Evolutionary conservation across 2,888 invertebrate genomes (phyloP).

Genomic region (Trimorus sp.): DNA sequence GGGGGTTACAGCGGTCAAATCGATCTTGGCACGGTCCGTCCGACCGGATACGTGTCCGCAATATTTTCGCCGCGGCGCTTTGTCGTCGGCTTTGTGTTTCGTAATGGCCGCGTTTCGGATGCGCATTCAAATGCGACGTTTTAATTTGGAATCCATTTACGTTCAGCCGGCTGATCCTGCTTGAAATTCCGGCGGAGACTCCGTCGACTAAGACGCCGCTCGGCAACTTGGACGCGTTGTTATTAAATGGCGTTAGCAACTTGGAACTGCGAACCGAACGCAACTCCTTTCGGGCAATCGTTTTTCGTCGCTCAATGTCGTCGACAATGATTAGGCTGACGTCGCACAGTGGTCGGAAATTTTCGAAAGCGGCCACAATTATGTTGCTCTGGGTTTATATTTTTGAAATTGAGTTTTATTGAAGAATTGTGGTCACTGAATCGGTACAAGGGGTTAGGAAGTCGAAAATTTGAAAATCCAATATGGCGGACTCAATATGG

Average conservation of each 20-base stretch:
- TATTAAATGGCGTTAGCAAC: conserved; percentile 32
- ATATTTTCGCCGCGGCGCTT: not conserved
- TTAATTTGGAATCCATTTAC: conserved; percentile 40
- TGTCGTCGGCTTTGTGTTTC: conserved; percentile 12
- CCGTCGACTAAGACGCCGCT: conserved; percentile 11
- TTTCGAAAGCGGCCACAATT: no score
- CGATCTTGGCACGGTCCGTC: conserved; percentile 30
- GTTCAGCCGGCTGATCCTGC: conserved; percentile 20
- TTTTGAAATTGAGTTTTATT: no score
- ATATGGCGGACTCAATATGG: no score
- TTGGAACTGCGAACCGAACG: not conserved
- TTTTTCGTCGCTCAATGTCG: not conserved
- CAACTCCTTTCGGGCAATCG: no score
- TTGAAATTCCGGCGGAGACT: conserved; percentile 39
- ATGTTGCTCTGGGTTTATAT: no score
- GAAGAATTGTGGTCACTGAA: no score
- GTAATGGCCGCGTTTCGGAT: conserved; percentile 25
- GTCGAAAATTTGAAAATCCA: no score
- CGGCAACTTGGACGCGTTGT: conserved; percentile 22
- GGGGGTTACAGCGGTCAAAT: conserved; percentile 41
- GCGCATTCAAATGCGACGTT: conserved; percentile 34
- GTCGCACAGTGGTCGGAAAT: no score
- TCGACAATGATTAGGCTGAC: not conserved
- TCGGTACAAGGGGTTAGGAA: no score
- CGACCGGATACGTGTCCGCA: not conserved